Evolutionary conservation across 37 sponge, comb jelly and placozoan genomes (phyloP).

Genomic region (Chondrosia reniformis): DNA sequence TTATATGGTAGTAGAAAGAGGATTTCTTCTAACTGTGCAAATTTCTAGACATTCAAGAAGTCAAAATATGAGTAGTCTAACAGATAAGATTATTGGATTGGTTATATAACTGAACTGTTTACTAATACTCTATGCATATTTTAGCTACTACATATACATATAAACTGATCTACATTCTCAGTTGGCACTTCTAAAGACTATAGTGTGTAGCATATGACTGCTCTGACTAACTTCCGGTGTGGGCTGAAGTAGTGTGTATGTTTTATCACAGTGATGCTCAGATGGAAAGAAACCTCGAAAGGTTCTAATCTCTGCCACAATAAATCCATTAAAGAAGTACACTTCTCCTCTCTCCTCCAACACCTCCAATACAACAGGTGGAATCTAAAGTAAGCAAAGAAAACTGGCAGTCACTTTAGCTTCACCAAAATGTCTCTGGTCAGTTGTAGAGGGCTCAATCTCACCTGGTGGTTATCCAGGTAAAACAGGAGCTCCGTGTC

Average conservation of each 20-base stretch:
- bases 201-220: no score
- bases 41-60: no score
- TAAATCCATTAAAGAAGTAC: constrained; percentile 54
- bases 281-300: constrained; percentile 27
- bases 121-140: no score
- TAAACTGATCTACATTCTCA: background rate
- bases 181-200: no score
- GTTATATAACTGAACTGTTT: no score
- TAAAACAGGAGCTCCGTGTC: constrained; percentile 72
- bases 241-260: constrained; percentile 53
- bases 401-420: no score
- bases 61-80: no score
- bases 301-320: constrained; percentile 71
- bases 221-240: constrained; percentile 48
- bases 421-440: background rate
- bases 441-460: background rate
- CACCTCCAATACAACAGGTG: constrained; percentile 66
- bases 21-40: no score
- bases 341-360: constrained; percentile 18
- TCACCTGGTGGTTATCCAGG: constrained; percentile 70
- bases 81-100: no score
- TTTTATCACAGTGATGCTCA: constrained; percentile 21
- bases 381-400: constrained; percentile 22
- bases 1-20: no score
- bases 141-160: background rate